phyloP scores from a whole-genome alignment of 2,888 invertebrate species.

The Osedax fenrisi region DNA sequence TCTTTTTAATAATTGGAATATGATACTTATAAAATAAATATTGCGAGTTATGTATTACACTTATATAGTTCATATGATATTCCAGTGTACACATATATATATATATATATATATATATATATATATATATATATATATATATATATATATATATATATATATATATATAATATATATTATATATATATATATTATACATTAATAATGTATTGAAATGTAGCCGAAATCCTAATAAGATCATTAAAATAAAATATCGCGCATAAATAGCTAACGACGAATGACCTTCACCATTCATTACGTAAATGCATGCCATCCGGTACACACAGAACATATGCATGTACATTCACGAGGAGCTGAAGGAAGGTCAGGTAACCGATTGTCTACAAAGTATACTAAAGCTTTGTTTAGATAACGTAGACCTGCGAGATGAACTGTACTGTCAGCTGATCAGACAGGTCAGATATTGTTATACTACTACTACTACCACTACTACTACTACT shows the following conservation, averaged over 20 bases:
- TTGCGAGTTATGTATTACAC: too few relatives aligned
- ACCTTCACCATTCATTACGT: too few relatives aligned
- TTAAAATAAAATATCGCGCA: too few relatives aligned
- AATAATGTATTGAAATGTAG: too few relatives aligned
- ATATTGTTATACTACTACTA: too few relatives aligned
- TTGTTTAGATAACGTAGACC: slow-evolving; percentile 77
- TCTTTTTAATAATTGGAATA: too few relatives aligned
- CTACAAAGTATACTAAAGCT: slow-evolving; percentile 29
- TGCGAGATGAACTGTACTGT: slow-evolving; percentile 73
- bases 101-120: not conserved
- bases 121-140: not conserved
- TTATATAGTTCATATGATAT: too few relatives aligned
- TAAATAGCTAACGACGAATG: too few relatives aligned
- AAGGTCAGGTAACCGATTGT: slow-evolving; percentile 49
- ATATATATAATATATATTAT: not conserved
- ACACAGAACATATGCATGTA: slow-evolving; percentile 74
- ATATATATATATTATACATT: not conserved
- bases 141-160: not conserved
- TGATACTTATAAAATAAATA: too few relatives aligned
- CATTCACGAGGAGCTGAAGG: slow-evolving; percentile 72
- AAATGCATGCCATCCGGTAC: too few relatives aligned
- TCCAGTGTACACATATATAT: not conserved
- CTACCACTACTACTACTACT: too few relatives aligned
- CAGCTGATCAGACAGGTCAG: slow-evolving; percentile 46
- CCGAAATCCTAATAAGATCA: too few relatives aligned